phyloP scores from a whole-genome alignment of 2,113 vertebrate species.

The Procavia capensis region DNA sequence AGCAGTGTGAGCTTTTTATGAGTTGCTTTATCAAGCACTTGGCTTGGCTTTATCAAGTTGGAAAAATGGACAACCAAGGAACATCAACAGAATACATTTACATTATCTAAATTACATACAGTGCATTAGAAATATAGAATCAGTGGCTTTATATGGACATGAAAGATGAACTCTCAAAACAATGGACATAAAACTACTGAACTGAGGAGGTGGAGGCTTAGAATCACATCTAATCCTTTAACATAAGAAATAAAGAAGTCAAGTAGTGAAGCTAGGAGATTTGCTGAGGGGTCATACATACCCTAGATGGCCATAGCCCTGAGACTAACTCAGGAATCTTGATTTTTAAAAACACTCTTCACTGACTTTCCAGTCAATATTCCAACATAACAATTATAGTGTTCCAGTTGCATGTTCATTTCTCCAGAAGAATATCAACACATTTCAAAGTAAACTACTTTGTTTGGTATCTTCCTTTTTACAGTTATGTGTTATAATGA shows the following conservation, averaged over 20 bases:
- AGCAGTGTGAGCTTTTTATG: not conserved
- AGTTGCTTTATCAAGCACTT: not conserved
- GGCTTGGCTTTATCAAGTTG: not conserved
- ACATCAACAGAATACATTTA: conserved; percentile 6
- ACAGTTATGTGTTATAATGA: not conserved
- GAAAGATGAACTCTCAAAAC: not conserved
- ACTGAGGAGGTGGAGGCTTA: not conserved
- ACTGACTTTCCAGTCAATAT: not conserved
- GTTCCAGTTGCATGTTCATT: not conserved
- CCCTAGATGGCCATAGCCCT: not conserved
- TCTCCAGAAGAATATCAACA: not conserved
- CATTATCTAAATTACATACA: not conserved
- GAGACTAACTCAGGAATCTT: not conserved
- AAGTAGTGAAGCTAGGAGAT: not conserved
- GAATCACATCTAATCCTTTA: not conserved
- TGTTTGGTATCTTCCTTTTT: not conserved
- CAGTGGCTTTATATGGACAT: not conserved
- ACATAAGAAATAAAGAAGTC: not conserved
- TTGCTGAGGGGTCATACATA: not conserved
- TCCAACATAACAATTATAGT: not conserved
- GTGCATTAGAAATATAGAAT: not conserved
- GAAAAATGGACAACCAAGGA: not conserved
- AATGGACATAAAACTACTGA: not conserved
- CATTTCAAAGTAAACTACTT: not conserved
- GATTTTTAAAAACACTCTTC: not conserved